Evolutionary conservation across 1,140 invertebrate genomes (phyloP).

Genomic region (Zaprionus africanus): DNA sequence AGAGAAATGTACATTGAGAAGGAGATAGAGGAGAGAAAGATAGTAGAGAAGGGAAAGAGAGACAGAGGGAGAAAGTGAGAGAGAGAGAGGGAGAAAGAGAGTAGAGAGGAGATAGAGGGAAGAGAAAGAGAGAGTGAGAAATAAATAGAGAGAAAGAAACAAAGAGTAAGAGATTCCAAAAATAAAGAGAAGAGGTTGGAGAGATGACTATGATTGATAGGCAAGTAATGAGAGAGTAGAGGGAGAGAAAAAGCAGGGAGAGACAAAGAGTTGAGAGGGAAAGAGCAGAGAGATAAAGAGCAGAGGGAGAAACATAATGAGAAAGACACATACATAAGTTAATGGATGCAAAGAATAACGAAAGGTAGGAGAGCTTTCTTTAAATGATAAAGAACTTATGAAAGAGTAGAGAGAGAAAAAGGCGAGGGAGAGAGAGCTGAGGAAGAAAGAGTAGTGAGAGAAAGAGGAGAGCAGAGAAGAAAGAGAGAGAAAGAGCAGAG

Average conservation of each 20-base stretch:
- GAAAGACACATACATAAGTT: too few relatives aligned
- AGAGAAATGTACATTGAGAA: neutral
- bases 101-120: too few relatives aligned
- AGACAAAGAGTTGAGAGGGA: too few relatives aligned
- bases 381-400: too few relatives aligned
- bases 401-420: neutral
- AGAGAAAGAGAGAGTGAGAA: too few relatives aligned
- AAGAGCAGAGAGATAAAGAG: neutral
- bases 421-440: too few relatives aligned
- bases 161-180: too few relatives aligned
- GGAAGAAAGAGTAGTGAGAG: neutral
- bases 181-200: too few relatives aligned
- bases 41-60: neutral
- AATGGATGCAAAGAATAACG: neutral
- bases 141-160: too few relatives aligned
- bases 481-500: neutral
- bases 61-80: neutral
- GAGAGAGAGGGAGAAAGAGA: neutral
- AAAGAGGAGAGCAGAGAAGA: neutral
- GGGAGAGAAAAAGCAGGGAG: neutral
- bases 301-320: too few relatives aligned
- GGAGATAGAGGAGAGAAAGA: neutral
- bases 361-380: neutral
- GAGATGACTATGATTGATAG: too few relatives aligned
- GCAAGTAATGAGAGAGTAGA: neutral